Conservation (phyloP, 1,140 invertebrate genomes). For the Temnothorax longispinosus region DNA sequence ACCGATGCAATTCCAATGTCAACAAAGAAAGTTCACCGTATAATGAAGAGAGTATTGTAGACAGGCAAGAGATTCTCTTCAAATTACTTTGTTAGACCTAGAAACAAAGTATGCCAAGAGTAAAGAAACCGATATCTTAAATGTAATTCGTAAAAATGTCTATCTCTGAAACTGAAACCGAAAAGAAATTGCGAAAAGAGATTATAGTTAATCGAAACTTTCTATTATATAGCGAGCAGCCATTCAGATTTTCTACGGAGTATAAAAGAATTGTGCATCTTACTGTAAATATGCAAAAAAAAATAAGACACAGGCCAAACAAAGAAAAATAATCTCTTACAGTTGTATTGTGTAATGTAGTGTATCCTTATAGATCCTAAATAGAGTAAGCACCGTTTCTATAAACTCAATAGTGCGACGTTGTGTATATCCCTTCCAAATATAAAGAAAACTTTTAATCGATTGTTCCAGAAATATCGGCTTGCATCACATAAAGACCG, state of each 20-base stretch:
- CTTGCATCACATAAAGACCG: slow-evolving; percentile 46
- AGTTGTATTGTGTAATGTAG: slow-evolving; percentile 48
- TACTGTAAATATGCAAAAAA: neutral
- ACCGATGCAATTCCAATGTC: slow-evolving; percentile 35
- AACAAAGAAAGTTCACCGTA: slow-evolving; percentile 63
- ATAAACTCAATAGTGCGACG: slow-evolving; percentile 55
- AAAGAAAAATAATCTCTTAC: slow-evolving; percentile 63
- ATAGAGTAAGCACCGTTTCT: slow-evolving; percentile 60
- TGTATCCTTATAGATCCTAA: slow-evolving; percentile 60
- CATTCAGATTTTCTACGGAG: slow-evolving; percentile 32
- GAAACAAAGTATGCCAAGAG: slow-evolving; percentile 71
- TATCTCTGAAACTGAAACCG: slow-evolving; percentile 8
- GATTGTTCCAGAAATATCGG: slow-evolving; percentile 47
- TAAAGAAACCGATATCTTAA: slow-evolving; percentile 34
- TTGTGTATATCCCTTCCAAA: slow-evolving; percentile 45
- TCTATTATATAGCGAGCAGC: neutral
- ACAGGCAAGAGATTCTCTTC: slow-evolving; percentile 74
- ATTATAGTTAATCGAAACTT: slow-evolving; percentile 5
- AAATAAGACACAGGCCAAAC: slow-evolving; percentile 36
- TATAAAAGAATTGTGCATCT: neutral
- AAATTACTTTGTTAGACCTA: slow-evolving; percentile 81
- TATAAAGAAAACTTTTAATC: slow-evolving; percentile 59
- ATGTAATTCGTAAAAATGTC: slow-evolving; percentile 27
- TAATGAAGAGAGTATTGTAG: slow-evolving; percentile 67
- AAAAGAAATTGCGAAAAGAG: neutral